These are phyloP conservation scores for Colossoma macropomum DNA, from an alignment of 2,113 vertebrate species.

Conservation along the genomic window DNA sequence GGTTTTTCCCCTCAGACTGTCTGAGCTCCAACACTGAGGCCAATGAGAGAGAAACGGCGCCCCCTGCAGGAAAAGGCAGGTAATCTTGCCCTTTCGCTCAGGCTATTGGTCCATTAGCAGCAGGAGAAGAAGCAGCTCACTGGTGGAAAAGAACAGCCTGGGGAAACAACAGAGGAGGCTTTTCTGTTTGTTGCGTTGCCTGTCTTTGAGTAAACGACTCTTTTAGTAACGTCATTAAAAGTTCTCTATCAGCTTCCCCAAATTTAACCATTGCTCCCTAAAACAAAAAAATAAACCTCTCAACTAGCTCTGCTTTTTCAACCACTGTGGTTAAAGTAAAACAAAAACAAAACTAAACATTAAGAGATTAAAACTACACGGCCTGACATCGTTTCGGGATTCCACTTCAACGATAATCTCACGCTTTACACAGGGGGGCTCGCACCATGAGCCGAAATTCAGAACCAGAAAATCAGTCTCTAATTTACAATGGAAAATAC, in stretches of 20 bases:
- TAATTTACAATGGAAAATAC: slow-evolving; percentile 3
- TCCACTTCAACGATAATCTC: neutral
- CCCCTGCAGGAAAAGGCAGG: neutral
- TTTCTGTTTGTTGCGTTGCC: neutral
- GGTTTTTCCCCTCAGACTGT: slow-evolving; percentile 44
- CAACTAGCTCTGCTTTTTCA: neutral
- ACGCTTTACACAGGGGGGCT: neutral
- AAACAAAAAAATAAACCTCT: neutral
- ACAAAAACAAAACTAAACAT: slow-evolving; percentile 2
- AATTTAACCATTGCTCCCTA: neutral
- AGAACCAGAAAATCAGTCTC: neutral
- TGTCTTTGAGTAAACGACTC: neutral
- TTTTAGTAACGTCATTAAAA: slow-evolving; percentile 11
- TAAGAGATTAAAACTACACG: slow-evolving; percentile 6
- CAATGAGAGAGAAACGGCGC: neutral
- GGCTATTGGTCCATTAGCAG: neutral
- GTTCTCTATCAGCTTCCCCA: neutral
- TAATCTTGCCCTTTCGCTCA: neutral
- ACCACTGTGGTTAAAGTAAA: slow-evolving; percentile 14
- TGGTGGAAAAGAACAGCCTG: neutral
- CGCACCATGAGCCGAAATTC: neutral
- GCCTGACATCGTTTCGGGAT: neutral
- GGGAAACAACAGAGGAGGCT: neutral
- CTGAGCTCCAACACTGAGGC: neutral
- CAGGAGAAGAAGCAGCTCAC: too few species aligned